phyloP scores from a whole-genome alignment of 2,888 invertebrate species.

The Chymomyza caudatula region DNA sequence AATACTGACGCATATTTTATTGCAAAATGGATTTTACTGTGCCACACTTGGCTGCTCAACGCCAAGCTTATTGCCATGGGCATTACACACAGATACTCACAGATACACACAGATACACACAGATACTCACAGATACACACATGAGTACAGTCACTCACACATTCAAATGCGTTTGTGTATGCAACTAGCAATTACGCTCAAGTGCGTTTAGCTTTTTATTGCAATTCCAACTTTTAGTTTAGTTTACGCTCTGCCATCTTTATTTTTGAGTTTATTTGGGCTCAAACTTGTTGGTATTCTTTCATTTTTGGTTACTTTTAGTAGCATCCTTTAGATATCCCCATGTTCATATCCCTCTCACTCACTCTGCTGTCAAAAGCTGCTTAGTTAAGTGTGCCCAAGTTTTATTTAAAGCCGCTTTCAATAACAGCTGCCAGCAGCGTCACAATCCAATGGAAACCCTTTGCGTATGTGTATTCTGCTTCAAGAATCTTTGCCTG shows the following conservation, averaged over 20 bases:
- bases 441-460: background rate
- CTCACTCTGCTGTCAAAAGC: conserved; percentile 24
- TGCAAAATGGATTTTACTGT: conserved; percentile 41
- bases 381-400: conserved; percentile 53
- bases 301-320: background rate
- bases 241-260: conserved; percentile 30
- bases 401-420: conserved; percentile 51
- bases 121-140: background rate
- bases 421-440: background rate
- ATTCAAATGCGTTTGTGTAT: background rate
- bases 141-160: background rate
- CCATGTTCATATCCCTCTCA: background rate
- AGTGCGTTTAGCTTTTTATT: conserved; percentile 63
- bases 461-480: background rate
- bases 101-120: background rate
- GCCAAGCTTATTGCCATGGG: background rate
- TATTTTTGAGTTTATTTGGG: background rate
- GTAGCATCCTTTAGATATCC: background rate
- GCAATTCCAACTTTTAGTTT: conserved; percentile 55
- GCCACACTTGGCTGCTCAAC: background rate
- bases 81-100: background rate
- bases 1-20: conserved; percentile 65
- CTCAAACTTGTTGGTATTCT: background rate
- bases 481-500: conserved; percentile 24
- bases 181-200: conserved; percentile 63